Evolutionary conservation across 2,113 vertebrate genomes (phyloP).

Genomic region (Salvelinus namaycush): DNA sequence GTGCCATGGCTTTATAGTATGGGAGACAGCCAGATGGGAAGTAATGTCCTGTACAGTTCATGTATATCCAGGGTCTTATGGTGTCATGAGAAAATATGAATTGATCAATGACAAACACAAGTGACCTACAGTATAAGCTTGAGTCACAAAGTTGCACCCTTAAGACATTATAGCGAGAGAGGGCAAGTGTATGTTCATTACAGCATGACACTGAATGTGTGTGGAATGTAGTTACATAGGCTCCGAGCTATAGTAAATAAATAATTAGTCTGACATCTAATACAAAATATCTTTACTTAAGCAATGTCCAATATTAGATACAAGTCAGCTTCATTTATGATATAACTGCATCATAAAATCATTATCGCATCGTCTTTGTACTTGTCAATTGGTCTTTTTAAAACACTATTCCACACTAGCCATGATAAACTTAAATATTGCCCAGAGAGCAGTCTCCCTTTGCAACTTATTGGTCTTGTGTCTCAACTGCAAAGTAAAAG

Average conservation of each 20-base stretch:
- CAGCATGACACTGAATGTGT: constrained; percentile 1
- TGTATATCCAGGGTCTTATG: neutral
- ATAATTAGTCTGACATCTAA: constrained; percentile 39
- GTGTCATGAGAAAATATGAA: constrained; percentile 37
- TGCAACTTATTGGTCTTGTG: constrained; percentile 70
- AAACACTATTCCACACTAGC: constrained; percentile 63
- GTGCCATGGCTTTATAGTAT: neutral
- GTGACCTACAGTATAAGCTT: constrained; percentile 36
- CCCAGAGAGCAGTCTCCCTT: constrained; percentile 39
- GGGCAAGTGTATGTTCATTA: constrained; percentile 55
- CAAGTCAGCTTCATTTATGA: constrained; percentile 26
- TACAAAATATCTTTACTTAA: constrained; percentile 57
- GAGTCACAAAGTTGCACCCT: constrained; percentile 48
- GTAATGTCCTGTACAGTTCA: too few relatives aligned
- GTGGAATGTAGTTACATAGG: constrained; percentile 66
- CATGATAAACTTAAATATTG: constrained; percentile 64
- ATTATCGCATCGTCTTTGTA: neutral
- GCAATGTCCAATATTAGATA: constrained; percentile 49
- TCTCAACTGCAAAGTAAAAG: constrained; percentile 66
- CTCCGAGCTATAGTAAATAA: constrained; percentile 35
- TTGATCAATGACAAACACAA: constrained; percentile 52
- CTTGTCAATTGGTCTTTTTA: constrained; percentile 70
- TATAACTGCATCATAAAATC: constrained; percentile 34
- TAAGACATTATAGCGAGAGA: constrained; percentile 52
- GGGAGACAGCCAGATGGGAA: too few relatives aligned